phyloP scores from a whole-genome alignment of 2,888 invertebrate species.

The Anthophora plumipes region DNA sequence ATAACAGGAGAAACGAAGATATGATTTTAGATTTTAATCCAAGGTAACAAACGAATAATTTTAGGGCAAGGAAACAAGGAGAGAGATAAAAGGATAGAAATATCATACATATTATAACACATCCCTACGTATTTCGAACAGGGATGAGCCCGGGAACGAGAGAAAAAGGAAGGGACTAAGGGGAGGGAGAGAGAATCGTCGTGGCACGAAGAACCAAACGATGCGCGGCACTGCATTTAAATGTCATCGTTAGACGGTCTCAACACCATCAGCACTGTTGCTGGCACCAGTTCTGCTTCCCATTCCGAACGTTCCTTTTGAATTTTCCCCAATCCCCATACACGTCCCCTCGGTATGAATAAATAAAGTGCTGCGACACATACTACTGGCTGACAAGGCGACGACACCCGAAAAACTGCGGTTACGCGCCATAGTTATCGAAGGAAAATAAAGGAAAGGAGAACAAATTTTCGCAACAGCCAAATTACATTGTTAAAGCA shows the following conservation, averaged over 20 bases:
- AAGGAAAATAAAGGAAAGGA: not conserved
- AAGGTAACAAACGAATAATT: not conserved
- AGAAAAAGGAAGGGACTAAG: conserved; percentile 20
- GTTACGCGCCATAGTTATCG: not conserved
- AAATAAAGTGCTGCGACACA: conserved; percentile 77
- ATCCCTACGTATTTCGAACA: conserved; percentile 39
- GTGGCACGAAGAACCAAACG: conserved; percentile 81
- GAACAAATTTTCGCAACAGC: not conserved
- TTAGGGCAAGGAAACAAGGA: not conserved
- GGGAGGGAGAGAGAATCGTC: conserved; percentile 51
- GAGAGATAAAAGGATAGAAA: not conserved
- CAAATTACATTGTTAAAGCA: not conserved
- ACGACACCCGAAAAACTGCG: conserved; percentile 31
- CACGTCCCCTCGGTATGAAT: conserved; percentile 79
- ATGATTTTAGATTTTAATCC: not conserved
- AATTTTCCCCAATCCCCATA: conserved; percentile 74
- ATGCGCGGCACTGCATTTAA: conserved; percentile 84
- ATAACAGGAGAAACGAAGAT: not conserved
- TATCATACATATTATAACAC: conserved; percentile 16
- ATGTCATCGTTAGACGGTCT: conserved; percentile 84
- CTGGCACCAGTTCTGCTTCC: conserved; percentile 72
- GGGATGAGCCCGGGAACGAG: conserved; percentile 25
- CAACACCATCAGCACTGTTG: conserved; percentile 76
- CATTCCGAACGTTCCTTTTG: conserved; percentile 75
- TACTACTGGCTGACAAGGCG: conserved; percentile 29